Conservation (phyloP, 2,797 vertebrate species). For the Mormyrus proboscirostris region DNA sequence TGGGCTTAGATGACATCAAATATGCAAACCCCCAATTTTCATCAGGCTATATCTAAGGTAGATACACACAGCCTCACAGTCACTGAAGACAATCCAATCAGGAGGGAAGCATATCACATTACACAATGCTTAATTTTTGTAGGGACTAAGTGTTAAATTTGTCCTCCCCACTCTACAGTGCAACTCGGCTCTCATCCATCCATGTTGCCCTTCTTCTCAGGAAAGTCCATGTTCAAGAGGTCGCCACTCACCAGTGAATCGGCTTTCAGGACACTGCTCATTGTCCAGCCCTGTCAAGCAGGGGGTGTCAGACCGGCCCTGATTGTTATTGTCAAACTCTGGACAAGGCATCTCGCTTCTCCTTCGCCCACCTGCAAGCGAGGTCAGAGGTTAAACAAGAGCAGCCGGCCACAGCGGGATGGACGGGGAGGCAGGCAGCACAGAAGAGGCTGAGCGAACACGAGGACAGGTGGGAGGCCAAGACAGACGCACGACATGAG, state of each 20-base stretch:
- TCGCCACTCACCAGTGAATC: slow-evolving; percentile 98
- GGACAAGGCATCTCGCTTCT: slow-evolving; percentile 72
- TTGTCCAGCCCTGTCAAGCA: slow-evolving; percentile 96
- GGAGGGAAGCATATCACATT: neutral
- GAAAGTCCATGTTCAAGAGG: slow-evolving; percentile 81
- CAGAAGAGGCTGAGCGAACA: slow-evolving; percentile 29
- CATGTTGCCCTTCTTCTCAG: slow-evolving; percentile 33
- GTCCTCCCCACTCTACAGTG: slow-evolving; percentile 10
- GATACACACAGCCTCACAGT: neutral
- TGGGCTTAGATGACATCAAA: neutral
- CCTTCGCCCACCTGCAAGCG: slow-evolving; percentile 96
- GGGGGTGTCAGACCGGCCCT: slow-evolving; percentile 79
- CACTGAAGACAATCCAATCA: neutral
- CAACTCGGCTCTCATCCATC: slow-evolving; percentile 20
- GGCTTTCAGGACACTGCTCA: slow-evolving; percentile 93
- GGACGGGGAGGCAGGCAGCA: slow-evolving; percentile 33
- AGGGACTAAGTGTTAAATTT: neutral
- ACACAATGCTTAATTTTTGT: neutral
- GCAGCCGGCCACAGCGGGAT: slow-evolving; percentile 68
- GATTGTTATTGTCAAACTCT: slow-evolving; percentile 99
- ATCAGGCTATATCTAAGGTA: neutral
- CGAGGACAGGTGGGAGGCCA: slow-evolving; percentile 31
- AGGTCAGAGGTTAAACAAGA: slow-evolving; percentile 84
- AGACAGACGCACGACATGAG: slow-evolving; percentile 45
- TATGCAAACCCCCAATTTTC: neutral